These are phyloP conservation scores for Cariama cristata DNA, from an alignment of 2,113 vertebrate genomes.

Conservation along the genomic window DNA sequence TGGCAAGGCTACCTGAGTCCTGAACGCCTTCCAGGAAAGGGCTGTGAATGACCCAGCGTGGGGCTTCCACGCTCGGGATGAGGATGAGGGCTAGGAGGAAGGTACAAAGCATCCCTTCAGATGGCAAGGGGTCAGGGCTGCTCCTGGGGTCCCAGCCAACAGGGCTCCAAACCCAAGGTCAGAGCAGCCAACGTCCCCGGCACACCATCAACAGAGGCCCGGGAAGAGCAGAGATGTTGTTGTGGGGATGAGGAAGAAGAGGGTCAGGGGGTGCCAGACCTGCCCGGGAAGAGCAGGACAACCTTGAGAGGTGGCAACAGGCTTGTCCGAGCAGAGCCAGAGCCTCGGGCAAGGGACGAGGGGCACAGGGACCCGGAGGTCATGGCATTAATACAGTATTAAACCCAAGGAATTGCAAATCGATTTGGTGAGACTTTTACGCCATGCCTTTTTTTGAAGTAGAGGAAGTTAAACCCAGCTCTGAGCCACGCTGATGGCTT, in stretches of 20 bases:
- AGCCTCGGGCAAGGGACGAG: rapidly evolving
- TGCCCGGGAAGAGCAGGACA: neutral
- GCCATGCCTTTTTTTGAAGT: neutral
- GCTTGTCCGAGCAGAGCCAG: neutral
- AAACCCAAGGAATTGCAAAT: neutral
- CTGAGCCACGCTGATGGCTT: neutral
- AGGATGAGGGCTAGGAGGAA: neutral
- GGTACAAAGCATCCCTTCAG: neutral
- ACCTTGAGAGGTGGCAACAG: rapidly evolving
- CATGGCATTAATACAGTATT: rapidly evolving
- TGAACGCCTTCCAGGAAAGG: neutral
- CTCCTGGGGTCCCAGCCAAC: neutral
- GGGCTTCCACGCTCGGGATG: neutral
- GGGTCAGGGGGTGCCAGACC: neutral
- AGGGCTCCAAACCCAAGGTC: neutral
- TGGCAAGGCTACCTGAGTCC: neutral
- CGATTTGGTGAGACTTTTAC: rapidly evolving
- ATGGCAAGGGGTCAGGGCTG: neutral
- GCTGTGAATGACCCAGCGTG: neutral
- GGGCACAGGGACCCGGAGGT: rapidly evolving
- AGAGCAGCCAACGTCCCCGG: rapidly evolving
- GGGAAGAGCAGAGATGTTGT: neutral
- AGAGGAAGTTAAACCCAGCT: neutral
- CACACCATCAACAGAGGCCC: rapidly evolving
- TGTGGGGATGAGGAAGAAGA: neutral